Evolutionary conservation across 2,113 vertebrate genomes (phyloP), one percentile per base, ranked within the genome.

Genomic region (Laticauda colubrina): DNA sequence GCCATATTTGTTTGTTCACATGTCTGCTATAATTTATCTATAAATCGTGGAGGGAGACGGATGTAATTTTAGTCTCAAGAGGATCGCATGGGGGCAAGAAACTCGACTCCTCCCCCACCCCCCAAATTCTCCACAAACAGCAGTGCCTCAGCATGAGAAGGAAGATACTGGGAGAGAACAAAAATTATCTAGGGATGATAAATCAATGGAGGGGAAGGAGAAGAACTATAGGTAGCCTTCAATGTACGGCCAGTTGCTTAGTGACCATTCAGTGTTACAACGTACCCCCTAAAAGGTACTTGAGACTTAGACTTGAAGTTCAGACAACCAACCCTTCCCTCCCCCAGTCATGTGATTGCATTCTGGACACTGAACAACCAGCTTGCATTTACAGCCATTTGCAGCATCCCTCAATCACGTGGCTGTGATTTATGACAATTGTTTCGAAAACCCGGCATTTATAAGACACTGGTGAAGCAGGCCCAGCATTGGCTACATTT

Each of bases 61-160:
- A 48, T 59, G 88, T 85, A 92, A 85, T n/a, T 92, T 92, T 51
- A 92, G 26, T 51, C 81, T 57, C 64, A 59, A 85, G 5, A 21
- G 69, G 29, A 69, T 81, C 59, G 45, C 14, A 18, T 3, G 34
- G 75, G 64, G 75, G 8, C 75, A 81, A 81, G 23, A 48, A 54
- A 26, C 45, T 88, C 10, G 86, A 48, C 24, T 6, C 51, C 14
- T 14, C 55, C 7, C 61, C 69, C 61, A 53, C 69, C 9, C 89
- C 59, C 69, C 61, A 20, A 39, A 39, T 81, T 21, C 34, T 39
- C 34, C 15, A 53, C 26, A 48, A 53, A 48, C 51, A 26, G n/a
- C 3, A 10, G n/a, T 90, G 11, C 90, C 61, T 91, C 48, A 18
- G 34, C 48, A 61, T 45, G 18, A 23, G 91, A 24, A 87, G 10